Conservation (phyloP, 2,888 invertebrate genomes). For the Rhogogaster chlorosoma region DNA sequence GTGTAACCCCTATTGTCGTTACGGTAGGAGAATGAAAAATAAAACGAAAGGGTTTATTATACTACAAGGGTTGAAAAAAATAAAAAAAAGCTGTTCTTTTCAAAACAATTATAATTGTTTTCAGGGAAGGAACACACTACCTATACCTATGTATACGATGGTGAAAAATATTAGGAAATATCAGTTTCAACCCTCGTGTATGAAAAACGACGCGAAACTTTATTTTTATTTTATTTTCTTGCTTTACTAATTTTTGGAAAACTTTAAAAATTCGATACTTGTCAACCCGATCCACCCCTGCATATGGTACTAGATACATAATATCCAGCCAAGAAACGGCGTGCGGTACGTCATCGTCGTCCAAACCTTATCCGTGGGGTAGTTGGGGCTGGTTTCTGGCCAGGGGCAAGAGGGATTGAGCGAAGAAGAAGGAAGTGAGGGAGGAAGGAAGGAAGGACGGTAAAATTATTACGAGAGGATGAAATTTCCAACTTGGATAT, state of each 20-base stretch:
- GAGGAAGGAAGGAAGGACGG: slow-evolving; percentile 55
- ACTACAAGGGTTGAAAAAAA: not conserved
- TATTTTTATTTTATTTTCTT: no score
- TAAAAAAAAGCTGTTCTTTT: no score
- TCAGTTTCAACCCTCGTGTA: no score
- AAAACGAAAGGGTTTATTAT: not conserved
- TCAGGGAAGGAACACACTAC: no score
- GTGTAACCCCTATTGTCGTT: slow-evolving; percentile 2
- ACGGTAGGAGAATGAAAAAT: no score
- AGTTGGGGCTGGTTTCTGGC: not conserved
- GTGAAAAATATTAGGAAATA: no score
- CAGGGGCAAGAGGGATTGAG: not conserved
- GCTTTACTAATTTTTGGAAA: no score
- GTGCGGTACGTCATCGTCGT: slow-evolving; percentile 27
- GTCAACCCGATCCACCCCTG: no score
- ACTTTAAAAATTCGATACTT: no score
- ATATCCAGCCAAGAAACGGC: not conserved
- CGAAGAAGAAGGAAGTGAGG: not conserved
- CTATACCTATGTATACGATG: no score
- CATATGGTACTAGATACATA: not conserved
- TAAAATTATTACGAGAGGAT: slow-evolving; percentile 73
- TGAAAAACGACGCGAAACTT: no score
- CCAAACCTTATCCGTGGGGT: slow-evolving; percentile 16
- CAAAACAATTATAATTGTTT: not conserved
- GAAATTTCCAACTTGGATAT: slow-evolving; percentile 75